Evolutionary conservation across 2,113 vertebrate genomes (phyloP).

Genomic region (Mormoops blainvillei): DNA sequence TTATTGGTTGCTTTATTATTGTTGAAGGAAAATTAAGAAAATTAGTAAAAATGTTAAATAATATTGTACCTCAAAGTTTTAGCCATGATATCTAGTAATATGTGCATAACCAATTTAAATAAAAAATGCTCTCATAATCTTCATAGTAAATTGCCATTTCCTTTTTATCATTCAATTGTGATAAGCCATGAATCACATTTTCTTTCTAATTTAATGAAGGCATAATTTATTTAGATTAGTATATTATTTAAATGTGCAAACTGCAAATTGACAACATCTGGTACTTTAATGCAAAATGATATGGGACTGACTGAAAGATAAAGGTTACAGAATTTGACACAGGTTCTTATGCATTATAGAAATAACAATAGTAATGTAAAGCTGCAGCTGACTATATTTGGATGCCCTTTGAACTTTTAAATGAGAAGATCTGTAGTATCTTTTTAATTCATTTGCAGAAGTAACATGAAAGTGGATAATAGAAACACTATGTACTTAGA

Average conservation of each 20-base stretch:
- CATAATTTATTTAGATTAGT: constrained; percentile 43
- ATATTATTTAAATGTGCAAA: constrained; percentile 66
- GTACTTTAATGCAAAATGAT: constrained; percentile 51
- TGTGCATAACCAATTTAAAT: constrained; percentile 36
- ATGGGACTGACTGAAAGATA: constrained; percentile 46
- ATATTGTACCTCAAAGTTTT: not conserved
- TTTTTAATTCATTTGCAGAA: constrained; percentile 37
- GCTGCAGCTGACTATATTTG: constrained; percentile 25
- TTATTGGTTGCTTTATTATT: not conserved
- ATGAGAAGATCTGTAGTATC: not conserved
- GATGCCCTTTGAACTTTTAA: constrained; percentile 63
- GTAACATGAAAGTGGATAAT: constrained; percentile 15
- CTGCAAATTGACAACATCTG: constrained; percentile 56
- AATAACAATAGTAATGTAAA: constrained; percentile 53
- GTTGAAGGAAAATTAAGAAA: not conserved
- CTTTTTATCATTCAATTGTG: constrained; percentile 33
- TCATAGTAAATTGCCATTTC: not conserved
- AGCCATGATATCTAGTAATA: not conserved
- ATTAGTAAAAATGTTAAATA: constrained; percentile 33
- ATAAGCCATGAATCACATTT: constrained; percentile 35
- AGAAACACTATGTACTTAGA: not conserved
- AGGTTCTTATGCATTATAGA: constrained; percentile 42
- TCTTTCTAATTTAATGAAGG: constrained; percentile 47
- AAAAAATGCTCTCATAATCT: constrained; percentile 36
- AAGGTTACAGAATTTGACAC: constrained; percentile 59